Evolutionary conservation across 2,797 vertebrate genomes (phyloP), one percentile per base, ranked within the genome.

Genomic region (Helicolenus hilgendorfi): DNA sequence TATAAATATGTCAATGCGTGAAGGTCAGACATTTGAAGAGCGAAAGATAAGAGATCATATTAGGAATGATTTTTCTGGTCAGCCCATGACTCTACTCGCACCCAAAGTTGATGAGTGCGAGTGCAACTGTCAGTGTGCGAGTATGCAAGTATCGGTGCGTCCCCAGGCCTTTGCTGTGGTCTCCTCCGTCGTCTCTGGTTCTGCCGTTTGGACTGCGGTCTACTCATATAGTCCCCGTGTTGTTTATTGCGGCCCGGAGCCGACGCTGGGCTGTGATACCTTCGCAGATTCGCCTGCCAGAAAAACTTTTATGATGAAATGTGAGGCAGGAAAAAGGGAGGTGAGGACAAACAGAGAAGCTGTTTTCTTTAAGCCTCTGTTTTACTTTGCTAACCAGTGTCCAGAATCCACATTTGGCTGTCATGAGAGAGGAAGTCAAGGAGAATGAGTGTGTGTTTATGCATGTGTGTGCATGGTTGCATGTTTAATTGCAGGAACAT

Each of bases 271-370:
- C 89, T 88, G 35, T 77, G 92, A 93, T 96, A 96, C 94, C 93
- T 94, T 92, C 82, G 84, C 84, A 88, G 75, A 92, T 88, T 63
- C 7, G 55, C 69, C 74, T 94, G 96, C 95, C 96, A 97, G 93
- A 96, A 96, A 94, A 96, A 93, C 92, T 91, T 95, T 96, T 95
- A 95, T 96, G 94, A 95, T 96, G 95, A 96, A 96, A 96, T 93
- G 90, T 91, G 95, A 96, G 89, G 82, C 88, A 93, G 92, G 93
- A 86, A 88, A 94, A 95, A 94, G 92, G 91, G 91, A 94, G 92
- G 91, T 85, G 95, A 94, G 93, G 92, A 95, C 93, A 96, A 95
- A 96, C 94, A 95, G 86, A 93, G 86, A 76, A 80, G 78, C 87
- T 96, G 91, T 94, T 96, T 95, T 96, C 90, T 92, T 93, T 94